phyloP scores from a whole-genome alignment of 2,113 vertebrate species.

The Budorcas taxicolor region DNA sequence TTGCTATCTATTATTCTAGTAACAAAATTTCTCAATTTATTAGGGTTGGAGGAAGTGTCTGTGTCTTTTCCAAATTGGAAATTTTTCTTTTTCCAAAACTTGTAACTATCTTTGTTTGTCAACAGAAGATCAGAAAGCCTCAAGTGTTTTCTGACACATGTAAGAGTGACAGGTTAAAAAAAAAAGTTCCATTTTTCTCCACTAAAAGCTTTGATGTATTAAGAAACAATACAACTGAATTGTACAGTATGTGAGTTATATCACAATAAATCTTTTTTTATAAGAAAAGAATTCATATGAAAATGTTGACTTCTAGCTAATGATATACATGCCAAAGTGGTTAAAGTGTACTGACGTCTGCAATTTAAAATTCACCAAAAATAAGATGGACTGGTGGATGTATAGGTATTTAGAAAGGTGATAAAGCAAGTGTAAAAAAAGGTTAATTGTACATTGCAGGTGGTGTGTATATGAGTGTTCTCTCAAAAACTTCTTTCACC shows the following conservation, averaged over 20 bases:
- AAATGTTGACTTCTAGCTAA: not conserved
- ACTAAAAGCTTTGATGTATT: not conserved
- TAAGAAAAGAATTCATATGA: not conserved
- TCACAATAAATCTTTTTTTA: not conserved
- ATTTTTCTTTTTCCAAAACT: not conserved
- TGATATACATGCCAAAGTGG: not conserved
- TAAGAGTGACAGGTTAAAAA: not conserved
- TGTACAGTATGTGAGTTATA: not conserved
- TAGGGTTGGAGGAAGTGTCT: not conserved
- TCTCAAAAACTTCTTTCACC: not conserved
- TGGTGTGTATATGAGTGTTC: not conserved
- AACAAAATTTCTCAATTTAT: not conserved
- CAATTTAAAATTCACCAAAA: not conserved
- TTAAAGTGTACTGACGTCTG: not conserved
- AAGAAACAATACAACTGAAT: not conserved
- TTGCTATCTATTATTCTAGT: not conserved
- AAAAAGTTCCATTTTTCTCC: not conserved
- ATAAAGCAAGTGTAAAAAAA: not conserved
- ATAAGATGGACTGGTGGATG: not conserved
- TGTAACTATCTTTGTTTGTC: not conserved
- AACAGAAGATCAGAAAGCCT: not conserved
- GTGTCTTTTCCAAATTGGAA: not conserved
- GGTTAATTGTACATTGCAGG: not conserved
- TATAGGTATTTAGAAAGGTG: not conserved
- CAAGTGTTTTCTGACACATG: not conserved